phyloP scores from a whole-genome alignment of 2,797 vertebrate genomes.

The Gymnopithys bicolor region DNA sequence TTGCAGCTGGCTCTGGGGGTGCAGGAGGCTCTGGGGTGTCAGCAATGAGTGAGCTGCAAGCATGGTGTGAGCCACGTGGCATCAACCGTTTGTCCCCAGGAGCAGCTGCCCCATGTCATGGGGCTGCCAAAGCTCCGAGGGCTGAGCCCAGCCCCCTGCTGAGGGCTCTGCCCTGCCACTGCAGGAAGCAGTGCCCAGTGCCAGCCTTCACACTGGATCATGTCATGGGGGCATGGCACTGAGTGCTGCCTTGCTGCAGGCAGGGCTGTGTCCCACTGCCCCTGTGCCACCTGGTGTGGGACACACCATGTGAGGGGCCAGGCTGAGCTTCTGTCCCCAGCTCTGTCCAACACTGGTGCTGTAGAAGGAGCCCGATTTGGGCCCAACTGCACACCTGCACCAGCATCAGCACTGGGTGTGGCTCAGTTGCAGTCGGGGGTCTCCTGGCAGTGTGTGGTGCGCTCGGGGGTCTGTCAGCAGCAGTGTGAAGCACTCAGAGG shows the following conservation, averaged over 20 bases:
- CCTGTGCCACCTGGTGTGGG: background rate
- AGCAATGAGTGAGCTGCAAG: rapidly evolving
- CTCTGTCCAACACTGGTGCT: rapidly evolving
- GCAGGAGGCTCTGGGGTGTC: background rate
- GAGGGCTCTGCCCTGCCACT: background rate
- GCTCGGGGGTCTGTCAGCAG: background rate
- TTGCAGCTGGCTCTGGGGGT: background rate
- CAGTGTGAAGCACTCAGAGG: background rate
- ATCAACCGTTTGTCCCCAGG: background rate
- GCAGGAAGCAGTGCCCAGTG: background rate
- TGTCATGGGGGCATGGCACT: background rate
- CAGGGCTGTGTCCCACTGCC: background rate
- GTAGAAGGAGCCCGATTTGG: rapidly evolving
- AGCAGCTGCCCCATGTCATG: rapidly evolving
- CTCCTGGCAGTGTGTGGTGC: background rate
- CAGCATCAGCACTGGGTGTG: rapidly evolving
- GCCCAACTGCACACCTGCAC: background rate
- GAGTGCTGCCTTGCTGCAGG: background rate
- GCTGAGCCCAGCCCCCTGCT: background rate
- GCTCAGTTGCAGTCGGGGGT: background rate
- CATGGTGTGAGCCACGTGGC: background rate
- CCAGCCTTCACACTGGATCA: background rate
- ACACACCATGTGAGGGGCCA: rapidly evolving
- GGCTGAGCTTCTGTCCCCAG: background rate
- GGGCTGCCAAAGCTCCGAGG: background rate